Evolutionary conservation across 2,797 vertebrate genomes (phyloP).

Genomic region (Falco berigora): DNA sequence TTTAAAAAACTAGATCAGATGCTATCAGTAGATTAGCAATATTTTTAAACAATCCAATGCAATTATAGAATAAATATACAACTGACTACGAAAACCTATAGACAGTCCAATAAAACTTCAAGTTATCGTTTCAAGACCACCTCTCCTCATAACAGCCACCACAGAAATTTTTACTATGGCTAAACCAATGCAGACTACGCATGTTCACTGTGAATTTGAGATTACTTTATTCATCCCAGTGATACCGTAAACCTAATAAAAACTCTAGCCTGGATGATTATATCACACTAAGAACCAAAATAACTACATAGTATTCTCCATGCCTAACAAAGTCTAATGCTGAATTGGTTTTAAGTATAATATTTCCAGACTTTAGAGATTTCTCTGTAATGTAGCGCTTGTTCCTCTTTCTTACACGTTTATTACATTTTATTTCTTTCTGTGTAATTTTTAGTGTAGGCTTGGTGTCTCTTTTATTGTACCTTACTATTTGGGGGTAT

Average conservation of each 20-base stretch:
- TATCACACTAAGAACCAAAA: not conserved
- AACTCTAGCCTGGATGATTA: not conserved
- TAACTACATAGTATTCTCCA: not conserved
- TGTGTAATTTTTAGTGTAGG: not conserved
- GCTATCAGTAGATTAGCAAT: not conserved
- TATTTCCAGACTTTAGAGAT: not conserved
- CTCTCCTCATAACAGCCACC: not conserved
- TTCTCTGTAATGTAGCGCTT: not conserved
- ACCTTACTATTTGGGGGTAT: not conserved
- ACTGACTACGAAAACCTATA: not conserved
- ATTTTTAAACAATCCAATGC: not conserved
- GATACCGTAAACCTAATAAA: constrained; percentile 40
- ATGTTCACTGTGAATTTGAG: not conserved
- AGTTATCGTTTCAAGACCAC: not conserved
- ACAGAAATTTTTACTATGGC: not conserved
- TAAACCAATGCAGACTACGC: not conserved
- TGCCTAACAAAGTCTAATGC: not conserved
- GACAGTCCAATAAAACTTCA: not conserved
- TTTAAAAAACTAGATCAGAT: not conserved
- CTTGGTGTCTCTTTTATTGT: not conserved
- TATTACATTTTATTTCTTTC: not conserved
- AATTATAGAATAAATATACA: not conserved
- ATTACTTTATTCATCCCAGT: constrained; percentile 41
- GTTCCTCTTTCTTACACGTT: not conserved
- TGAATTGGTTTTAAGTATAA: not conserved